A percentile compares a stretch with the other conserved stretches of the same genome.
These are phyloP conservation scores for Myocastor coypus DNA, from an alignment of 2,113 vertebrate species.

Conservation along the genomic window DNA sequence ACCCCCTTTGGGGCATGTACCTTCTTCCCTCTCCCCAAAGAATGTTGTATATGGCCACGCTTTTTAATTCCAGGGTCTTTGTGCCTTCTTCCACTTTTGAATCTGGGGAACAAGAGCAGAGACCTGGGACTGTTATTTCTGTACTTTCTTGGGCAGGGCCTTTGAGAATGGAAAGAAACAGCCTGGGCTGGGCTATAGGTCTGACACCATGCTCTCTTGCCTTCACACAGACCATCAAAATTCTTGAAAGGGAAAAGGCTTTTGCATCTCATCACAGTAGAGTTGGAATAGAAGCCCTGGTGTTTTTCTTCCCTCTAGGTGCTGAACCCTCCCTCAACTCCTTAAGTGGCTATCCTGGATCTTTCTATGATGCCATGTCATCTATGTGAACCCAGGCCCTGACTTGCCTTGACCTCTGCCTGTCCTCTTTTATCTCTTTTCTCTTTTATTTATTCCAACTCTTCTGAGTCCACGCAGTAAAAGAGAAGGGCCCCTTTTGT, in stretches of 20 bases:
- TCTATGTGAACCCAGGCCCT: not conserved
- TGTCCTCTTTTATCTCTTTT: not conserved
- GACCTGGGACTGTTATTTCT: constrained; percentile 30
- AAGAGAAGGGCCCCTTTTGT: too few species aligned
- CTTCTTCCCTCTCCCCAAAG: constrained; percentile 7
- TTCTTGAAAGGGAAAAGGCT: constrained; percentile 21
- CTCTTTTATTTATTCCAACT: constrained; percentile 37
- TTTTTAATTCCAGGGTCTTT: constrained; percentile 50
- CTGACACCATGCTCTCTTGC: not conserved
- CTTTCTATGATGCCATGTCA: not conserved
- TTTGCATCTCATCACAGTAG: constrained; percentile 21
- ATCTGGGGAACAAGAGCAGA: constrained; percentile 47
- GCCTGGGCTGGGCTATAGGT: not conserved
- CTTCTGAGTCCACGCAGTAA: constrained; percentile 30
- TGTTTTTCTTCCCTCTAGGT: constrained; percentile 41
- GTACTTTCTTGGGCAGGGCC: not conserved
- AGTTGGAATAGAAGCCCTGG: constrained; percentile 35
- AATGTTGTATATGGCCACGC: constrained; percentile 23
- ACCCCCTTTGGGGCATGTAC: not conserved
- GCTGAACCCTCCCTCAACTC: constrained; percentile 25
- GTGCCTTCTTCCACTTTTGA: constrained; percentile 67
- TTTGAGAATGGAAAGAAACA: constrained; percentile 38
- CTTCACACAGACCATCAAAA: constrained; percentile 30
- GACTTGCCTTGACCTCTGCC: not conserved
- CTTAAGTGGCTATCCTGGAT: constrained; percentile 8